Evolutionary conservation across 2,797 vertebrate species (phyloP).

Genomic region (Steatocranus sp.): DNA sequence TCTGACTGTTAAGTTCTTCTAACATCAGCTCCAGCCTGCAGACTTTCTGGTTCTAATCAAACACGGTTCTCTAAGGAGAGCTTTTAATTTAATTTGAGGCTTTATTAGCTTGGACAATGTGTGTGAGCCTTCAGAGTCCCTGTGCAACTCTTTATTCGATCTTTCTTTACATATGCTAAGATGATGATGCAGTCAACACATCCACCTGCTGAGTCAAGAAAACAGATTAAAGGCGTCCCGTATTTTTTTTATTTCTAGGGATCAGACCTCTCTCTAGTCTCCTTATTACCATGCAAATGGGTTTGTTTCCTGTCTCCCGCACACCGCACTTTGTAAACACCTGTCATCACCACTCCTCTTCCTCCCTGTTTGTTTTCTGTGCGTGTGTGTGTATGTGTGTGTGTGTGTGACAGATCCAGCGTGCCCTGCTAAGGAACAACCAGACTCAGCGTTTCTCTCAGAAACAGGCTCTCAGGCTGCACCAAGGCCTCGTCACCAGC

Average conservation of each 20-base stretch:
- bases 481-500: conserved; percentile 91
- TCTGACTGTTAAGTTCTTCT: neutral
- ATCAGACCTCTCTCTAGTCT: conserved; percentile 31
- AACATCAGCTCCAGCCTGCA: neutral
- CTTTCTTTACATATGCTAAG: conserved; percentile 1
- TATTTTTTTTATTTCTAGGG: neutral
- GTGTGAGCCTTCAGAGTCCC: neutral
- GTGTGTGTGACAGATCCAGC: conserved; percentile 80
- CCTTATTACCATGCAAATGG: conserved; percentile 65
- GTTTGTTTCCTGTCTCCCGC: conserved; percentile 37
- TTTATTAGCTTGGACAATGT: neutral
- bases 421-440: conserved; percentile 88
- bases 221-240: conserved; percentile 35
- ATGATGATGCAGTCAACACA: conserved; percentile 28
- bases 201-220: conserved; percentile 42
- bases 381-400: neutral
- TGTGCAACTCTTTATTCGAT: neutral
- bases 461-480: conserved; percentile 86
- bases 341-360: conserved; percentile 29
- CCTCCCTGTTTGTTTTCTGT: conserved; percentile 11
- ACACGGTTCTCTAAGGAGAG: neutral
- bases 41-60: neutral
- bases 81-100: neutral
- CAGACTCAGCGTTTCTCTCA: conserved; percentile 90
- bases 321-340: conserved; percentile 57